Evolutionary conservation across 2,797 vertebrate species (phyloP), one percentile per base, ranked within the genome.

Genomic region (Alauda arvensis): DNA sequence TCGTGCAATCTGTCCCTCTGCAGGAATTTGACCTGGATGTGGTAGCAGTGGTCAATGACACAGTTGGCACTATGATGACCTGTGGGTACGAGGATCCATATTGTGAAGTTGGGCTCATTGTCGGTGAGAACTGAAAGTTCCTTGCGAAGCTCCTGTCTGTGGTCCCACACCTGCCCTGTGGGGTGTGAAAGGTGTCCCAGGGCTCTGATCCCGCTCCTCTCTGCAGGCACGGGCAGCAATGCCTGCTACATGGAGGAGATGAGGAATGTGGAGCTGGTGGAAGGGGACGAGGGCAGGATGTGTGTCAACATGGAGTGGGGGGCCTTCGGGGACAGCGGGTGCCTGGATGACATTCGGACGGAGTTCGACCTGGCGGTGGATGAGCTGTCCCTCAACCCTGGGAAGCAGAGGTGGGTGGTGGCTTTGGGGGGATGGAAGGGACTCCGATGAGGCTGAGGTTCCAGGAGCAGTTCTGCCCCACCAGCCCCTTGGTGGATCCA

Each of bases 201-300:
- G 56, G 65, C 42, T 65, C 34, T 60, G 14, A 9, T 1, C 66
- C 8, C 1, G 13, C 77, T 42, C 25, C 60, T 82, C 57, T 51
- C 45, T 5, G 3, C 94, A 99, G 98, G 98, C 72, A 99, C 98
- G 0, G 99, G 99, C 68, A 98, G 98, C 79, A 99, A 99, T 0
- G 98, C 97, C 77, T 99, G 99, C 93, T 99, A 99, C 97, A 99
- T 99, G 99, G 99, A 99, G 95, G 98, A 99, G 96, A 98, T 99
- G 98, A 92, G 92, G 51, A 99, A 99, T 11, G 97, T 99, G 49
- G 98, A 99, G 84, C 92, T 98, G 95, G 98, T 99, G 93, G 98
- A 98, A 16, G 98, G 98, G 4, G 95, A 98, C 2, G 97, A 98
- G 20, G 99, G 99, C 15, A 97, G 94, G 14, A 99, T 99, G 99